These are phyloP conservation scores for Rotaria sp. DNA, from an alignment of 2,888 invertebrate species.

Conservation along the genomic window DNA sequence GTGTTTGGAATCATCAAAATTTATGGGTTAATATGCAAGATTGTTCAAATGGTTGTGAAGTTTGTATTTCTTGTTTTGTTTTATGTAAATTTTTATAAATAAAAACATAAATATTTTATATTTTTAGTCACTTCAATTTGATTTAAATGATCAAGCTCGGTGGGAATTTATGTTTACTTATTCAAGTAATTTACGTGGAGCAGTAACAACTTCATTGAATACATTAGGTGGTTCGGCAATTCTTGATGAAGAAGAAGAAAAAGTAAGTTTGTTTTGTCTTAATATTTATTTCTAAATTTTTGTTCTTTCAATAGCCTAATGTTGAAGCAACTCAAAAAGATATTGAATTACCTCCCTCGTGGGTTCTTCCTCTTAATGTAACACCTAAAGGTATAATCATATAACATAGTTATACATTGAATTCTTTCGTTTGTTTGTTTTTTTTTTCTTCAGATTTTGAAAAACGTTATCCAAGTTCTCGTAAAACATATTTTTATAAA, in stretches of 20 bases:
- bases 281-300: not conserved
- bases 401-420: not conserved
- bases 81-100: no score
- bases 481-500: conserved; percentile 64
- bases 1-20: conserved; percentile 76
- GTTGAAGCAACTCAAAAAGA: conserved; percentile 42
- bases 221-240: conserved; percentile 46
- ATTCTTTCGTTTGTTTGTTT: not conserved
- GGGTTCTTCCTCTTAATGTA: conserved; percentile 51
- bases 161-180: conserved; percentile 56
- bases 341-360: conserved; percentile 54
- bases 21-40: conserved; percentile 60
- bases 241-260: conserved; percentile 50
- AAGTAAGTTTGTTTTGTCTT: conserved; percentile 43
- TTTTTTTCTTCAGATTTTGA: conserved; percentile 50
- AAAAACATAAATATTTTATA: not conserved
- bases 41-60: conserved; percentile 54
- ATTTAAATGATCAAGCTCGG: conserved; percentile 52
- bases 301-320: not conserved
- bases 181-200: conserved; percentile 46
- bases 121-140: conserved; percentile 42
- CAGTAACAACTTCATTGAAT: conserved; percentile 46
- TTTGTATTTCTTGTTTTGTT: conserved; percentile 42
- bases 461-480: conserved; percentile 66
- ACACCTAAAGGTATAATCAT: conserved; percentile 47